Percentiles rank a stretch among this genome's conserved stretches.
Evolutionary conservation across 2,797 vertebrate genomes (phyloP).

Genomic region (Poecilia picta): DNA sequence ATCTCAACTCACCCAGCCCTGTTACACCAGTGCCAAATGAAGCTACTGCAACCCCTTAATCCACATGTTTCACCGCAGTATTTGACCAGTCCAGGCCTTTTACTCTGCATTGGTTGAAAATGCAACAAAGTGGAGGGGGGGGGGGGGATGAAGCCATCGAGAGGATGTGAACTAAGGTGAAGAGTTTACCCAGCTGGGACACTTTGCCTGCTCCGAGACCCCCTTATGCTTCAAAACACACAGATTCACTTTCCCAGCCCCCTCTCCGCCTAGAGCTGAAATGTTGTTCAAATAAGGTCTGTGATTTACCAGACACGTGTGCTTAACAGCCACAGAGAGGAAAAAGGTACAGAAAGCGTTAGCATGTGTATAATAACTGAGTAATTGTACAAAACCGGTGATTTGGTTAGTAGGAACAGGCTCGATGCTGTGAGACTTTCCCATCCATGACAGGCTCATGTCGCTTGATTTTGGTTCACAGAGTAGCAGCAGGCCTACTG

Average conservation of each 20-base stretch:
- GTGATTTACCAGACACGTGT: conserved; percentile 65
- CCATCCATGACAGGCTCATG: not conserved
- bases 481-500: conserved; percentile 9
- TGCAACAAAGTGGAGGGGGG: conserved; percentile 37
- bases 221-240: conserved; percentile 45
- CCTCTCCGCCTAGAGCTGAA: conserved; percentile 48
- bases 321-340: conserved; percentile 41
- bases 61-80: conserved; percentile 6
- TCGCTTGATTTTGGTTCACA: conserved; percentile 10
- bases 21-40: not conserved
- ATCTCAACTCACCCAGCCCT: not conserved
- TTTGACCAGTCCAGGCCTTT: conserved; percentile 5
- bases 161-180: conserved; percentile 80
- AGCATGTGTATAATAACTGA: conserved; percentile 2
- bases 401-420: not conserved
- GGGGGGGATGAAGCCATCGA: conserved; percentile 50
- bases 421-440: not conserved
- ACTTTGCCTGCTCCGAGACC: conserved; percentile 14
- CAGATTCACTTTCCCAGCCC: conserved; percentile 53
- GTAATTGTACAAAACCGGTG: not conserved
- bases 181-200: conserved; percentile 83
- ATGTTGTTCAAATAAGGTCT: conserved; percentile 74
- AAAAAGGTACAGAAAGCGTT: not conserved
- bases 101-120: conserved; percentile 6
- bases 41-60: conserved; percentile 8